Base-by-base conservation (phyloP, 2,888 invertebrate genomes). In the Nomada ruficornis region DNA sequence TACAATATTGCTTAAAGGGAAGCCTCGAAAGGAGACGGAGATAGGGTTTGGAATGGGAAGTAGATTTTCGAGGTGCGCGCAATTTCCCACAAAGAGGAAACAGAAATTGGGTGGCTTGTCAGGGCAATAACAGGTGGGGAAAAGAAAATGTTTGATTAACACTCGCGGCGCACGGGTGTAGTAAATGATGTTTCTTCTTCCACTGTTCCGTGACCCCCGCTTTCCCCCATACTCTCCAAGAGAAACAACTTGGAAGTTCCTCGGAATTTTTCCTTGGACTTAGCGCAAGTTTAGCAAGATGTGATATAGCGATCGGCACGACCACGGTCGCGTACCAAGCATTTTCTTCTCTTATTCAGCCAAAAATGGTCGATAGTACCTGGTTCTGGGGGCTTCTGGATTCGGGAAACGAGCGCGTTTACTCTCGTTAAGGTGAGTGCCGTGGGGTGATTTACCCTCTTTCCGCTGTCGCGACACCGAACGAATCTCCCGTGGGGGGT, bases 381-480 rank as follows among this genome's bases (percentile, higher is more conserved):
- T 71, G 69, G 44, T 63, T 68, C 42, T 11, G 55, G 77, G 54
- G 60, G 80, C 79, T 76, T 76, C 78, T 80, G 89, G 87, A 88
- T 86, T 88, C 77, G 71, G 83, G 75, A 85, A 89, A 89, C 84
- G 89, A 84, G 85, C 84, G 80, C 90, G 83, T 89, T 89, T 89
- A 88, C 90, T 89, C 85, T 90, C 82, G 87, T 90, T 89, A 90
- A 90, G 87, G 85, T 80, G 84, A 89, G 82, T 85, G 83, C 85
- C 84, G 84, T 78, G 80, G 80, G 82, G 81, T 85, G 87, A 90
- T 89, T 88, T 87, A 86, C 84, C 87, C 87, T 82, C 85, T 85
- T 86, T 85, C 86, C 78, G 76, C 68, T 83, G 75, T 74, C 82
- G 67, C 75, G 86, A 86, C 88, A 87, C 71, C 68, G 70, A 69